Evolutionary conservation across 2,888 invertebrate genomes (phyloP).

Genomic region (Meloe dianella): DNA sequence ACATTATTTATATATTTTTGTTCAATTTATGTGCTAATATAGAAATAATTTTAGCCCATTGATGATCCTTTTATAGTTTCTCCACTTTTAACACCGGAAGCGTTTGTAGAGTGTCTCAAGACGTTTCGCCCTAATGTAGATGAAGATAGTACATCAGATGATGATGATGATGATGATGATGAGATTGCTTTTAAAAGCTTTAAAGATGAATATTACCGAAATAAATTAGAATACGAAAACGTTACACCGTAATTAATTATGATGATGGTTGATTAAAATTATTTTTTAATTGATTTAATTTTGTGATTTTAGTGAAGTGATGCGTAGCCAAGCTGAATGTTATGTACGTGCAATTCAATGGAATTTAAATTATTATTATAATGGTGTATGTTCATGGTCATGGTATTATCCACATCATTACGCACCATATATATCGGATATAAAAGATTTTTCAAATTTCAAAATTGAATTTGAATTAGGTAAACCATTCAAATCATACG

Average conservation of each 20-base stretch:
- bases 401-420: constrained; percentile 99
- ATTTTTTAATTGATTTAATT: constrained; percentile 9
- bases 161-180: too few relatives aligned
- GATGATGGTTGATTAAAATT: background rate
- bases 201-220: constrained; percentile 91
- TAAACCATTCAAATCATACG: constrained; percentile 89
- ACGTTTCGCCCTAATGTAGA: constrained; percentile 64
- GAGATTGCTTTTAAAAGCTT: constrained; percentile 73
- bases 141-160: constrained; percentile 49
- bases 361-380: constrained; percentile 96
- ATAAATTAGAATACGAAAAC: constrained; percentile 81
- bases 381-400: constrained; percentile 96
- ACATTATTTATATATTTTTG: too few relatives aligned
- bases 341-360: constrained; percentile 95
- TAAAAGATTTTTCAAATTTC: constrained; percentile 74
- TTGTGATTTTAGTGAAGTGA: constrained; percentile 68
- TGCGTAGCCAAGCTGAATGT: constrained; percentile 82
- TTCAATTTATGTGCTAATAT: too few relatives aligned
- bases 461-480: constrained; percentile 84
- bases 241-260: constrained; percentile 74
- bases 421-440: constrained; percentile 94
- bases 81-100: too few relatives aligned
- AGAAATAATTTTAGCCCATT: too few relatives aligned
- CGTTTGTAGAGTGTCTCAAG: too few relatives aligned
- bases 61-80: too few relatives aligned